These are phyloP conservation scores for Heteronetta atricapilla DNA, from an alignment of 2,113 vertebrate genomes.

Conservation along the genomic window DNA sequence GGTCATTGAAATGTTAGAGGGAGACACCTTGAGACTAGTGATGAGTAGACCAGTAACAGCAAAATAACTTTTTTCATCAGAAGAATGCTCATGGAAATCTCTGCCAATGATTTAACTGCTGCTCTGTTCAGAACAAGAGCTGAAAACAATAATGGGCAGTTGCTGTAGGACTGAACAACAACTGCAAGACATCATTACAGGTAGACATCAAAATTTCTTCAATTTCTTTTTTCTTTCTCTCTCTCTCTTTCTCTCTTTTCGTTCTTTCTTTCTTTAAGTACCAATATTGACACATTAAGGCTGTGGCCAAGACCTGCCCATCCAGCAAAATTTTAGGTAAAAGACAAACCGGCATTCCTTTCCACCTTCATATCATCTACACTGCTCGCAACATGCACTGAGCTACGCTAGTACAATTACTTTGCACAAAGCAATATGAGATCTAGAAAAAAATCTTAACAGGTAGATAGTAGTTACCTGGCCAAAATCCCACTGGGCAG, in stretches of 20 bases:
- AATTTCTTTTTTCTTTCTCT: no score
- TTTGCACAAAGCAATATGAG: background rate
- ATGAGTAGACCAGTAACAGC: background rate
- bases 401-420: background rate
- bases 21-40: background rate
- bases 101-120: background rate
- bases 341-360: background rate
- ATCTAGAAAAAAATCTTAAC: background rate
- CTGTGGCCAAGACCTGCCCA: background rate
- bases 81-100: background rate
- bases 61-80: background rate
- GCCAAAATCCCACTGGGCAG: background rate
- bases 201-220: background rate
- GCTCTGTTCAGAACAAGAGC: background rate
- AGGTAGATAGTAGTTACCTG: no score
- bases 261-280: background rate
- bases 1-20: background rate
- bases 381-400: accelerated
- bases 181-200: no score
- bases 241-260: no score
- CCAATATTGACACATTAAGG: background rate
- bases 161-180: background rate
- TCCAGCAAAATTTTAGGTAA: background rate
- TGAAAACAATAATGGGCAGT: background rate
- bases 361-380: background rate